Evolutionary conservation across 2,797 vertebrate genomes (phyloP).

Genomic region (Potorous gilbertii): DNA sequence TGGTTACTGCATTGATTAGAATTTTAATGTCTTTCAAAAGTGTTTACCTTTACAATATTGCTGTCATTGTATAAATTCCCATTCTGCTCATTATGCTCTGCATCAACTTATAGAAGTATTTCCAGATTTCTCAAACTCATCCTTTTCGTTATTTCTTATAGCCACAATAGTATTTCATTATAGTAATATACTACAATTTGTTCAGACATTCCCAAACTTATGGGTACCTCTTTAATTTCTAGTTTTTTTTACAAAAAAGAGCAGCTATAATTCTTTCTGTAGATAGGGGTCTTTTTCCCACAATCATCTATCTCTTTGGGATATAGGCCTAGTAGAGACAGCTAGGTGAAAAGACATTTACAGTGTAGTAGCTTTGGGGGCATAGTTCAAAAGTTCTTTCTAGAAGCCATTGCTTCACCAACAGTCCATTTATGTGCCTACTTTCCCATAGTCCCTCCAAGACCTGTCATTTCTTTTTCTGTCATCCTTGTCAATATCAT

Average conservation of each 20-base stretch:
- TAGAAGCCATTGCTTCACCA: background rate
- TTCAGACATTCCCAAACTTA: background rate
- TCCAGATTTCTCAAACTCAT: background rate
- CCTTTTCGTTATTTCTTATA: background rate
- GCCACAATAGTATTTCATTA: background rate
- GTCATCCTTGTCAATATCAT: background rate
- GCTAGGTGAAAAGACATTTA: background rate
- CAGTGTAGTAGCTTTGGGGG: background rate
- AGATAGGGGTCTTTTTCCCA: background rate
- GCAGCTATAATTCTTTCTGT: background rate
- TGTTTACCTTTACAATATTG: background rate
- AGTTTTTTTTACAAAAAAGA: background rate
- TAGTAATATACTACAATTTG: background rate
- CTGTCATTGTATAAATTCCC: background rate
- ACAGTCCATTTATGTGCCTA: background rate
- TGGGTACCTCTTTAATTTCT: background rate
- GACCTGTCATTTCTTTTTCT: background rate
- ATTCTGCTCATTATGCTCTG: background rate
- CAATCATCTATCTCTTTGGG: background rate
- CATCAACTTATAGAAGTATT: background rate
- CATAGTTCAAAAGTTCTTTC: background rate
- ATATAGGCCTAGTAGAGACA: background rate
- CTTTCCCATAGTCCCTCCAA: background rate
- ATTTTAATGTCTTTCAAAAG: background rate
- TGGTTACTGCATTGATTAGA: background rate